Evolutionary conservation across 2,888 invertebrate species (phyloP), one percentile per base, ranked within the genome.

Genomic region (Brassicogethes aeneus): DNA sequence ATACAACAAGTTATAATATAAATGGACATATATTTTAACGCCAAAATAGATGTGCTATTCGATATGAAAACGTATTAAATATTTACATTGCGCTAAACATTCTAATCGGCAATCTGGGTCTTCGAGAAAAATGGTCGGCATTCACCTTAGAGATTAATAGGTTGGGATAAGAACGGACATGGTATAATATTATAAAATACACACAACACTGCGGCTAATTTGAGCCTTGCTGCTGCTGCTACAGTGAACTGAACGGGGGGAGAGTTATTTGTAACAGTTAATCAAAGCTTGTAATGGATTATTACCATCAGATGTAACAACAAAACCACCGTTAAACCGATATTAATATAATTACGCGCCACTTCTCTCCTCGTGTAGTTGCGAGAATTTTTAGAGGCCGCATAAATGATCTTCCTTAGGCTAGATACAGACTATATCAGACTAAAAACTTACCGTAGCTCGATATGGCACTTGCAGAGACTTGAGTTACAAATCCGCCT

Each of bases 401-500:
- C 23, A 23, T 23, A 7, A 23, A 23, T 23, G 5, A 23, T 23
- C 5, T 23, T 10, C 23, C 10, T 23, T 10, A 23, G 23, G 5
- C 5, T 35, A 15, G n/a, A n/a, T n/a, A n/a, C n/a, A n/a, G n/a
- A n/a, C n/a, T n/a, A n/a, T n/a, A n/a, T n/a, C 17, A n/a, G n/a
- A n/a, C n/a, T n/a, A 17, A 31, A 30, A 38, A 68, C 72, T 72
- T 68, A 79, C 87, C 86, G 59, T 75, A 73, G 63, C 82, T 82
- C 14, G 76, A 74, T 57, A 78, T 72, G 8, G 84, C 77, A 57
- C 80, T 80, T 0, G 89, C 90, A 2, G 76, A 73, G 13, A 94
- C 77, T 63, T 82, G 82, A n/a, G 85, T 72, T 2, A 95, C 82
- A 60, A 83, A 80, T 53, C 82, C 82, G 30, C 91, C 90, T 14